Conservation (phyloP, 2,113 vertebrate species). For the Seriola dumerili region DNA sequence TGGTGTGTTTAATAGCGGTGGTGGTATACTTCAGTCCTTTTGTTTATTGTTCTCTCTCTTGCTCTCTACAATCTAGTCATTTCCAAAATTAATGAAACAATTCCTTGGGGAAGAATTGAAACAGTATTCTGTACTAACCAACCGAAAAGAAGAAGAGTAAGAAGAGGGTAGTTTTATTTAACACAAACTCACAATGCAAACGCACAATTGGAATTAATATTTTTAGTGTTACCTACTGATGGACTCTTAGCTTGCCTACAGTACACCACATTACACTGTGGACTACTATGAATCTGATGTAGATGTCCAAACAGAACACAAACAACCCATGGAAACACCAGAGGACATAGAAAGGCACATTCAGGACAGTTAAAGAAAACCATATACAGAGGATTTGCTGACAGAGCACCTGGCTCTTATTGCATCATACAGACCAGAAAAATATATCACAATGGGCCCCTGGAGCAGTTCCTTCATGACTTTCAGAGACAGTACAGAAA, state of each 20-base stretch:
- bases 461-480: conserved; percentile 24
- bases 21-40: neutral
- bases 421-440: conserved; percentile 43
- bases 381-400: conserved; percentile 51
- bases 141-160: neutral
- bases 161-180: neutral
- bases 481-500: neutral
- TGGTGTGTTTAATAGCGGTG: neutral
- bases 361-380: conserved; percentile 22
- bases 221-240: neutral
- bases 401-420: conserved; percentile 53
- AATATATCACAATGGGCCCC: conserved; percentile 25
- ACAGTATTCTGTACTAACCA: neutral
- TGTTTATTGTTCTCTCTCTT: too few species aligned
- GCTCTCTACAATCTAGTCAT: too few species aligned
- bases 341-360: conserved; percentile 6
- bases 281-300: neutral
- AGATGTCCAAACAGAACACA: conserved; percentile 8
- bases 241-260: neutral
- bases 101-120: neutral
- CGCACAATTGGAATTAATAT: neutral
- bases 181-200: neutral
- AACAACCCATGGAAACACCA: neutral
- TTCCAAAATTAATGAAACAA: neutral
- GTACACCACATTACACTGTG: neutral